Base-by-base conservation (phyloP, 2,113 vertebrate genomes). In the Loxodonta africana region DNA sequence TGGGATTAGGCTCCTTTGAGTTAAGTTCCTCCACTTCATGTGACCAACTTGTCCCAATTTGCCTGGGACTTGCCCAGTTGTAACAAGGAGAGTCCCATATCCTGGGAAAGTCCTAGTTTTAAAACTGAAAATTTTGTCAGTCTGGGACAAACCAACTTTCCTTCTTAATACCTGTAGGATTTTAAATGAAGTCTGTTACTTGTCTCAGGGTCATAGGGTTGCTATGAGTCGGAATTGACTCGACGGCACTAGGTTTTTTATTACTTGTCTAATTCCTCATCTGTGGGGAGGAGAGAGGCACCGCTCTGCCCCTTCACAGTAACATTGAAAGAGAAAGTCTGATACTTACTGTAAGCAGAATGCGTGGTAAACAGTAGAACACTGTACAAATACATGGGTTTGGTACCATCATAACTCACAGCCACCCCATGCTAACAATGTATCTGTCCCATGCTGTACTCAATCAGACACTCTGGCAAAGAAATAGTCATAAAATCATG, bases 401-500 rank as follows among this genome's bases (percentile, higher is more conserved):
- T 80, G 5, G 23, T 20, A 80, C 44, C 57, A 62, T 73, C 20
- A 7, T n/a, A 77, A 37, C 11, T 65, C 28, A 57, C 8, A 21
- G 9, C 23, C 26, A 2, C 23, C 26, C 25, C 17, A 15, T 0
- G 11, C 14, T 46, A 62, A 74, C 63, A 46, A 30, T 67, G 14
- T 69, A 71, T 84, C 84, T 88, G 6, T 28, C 20, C 62, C 20
- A 63, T 12, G 6, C 26, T 96, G 67, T 80, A 33, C 4, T 86
- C 41, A 92, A 4, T 83, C 46, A 44, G 46, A 14, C 67, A 93
- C 44, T 87, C 73, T 84, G 95, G 80, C 63, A 95, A 88, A 88
- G 20, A 94, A 90, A 95, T 1, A 84, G 63, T 83, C 62, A 80
- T 57, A 88, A 77, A 69, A 44, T 95, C 6, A 95, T 87, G 41